phyloP scores from a whole-genome alignment of 2,888 invertebrate genomes.

The Leucoptera coffeella region DNA sequence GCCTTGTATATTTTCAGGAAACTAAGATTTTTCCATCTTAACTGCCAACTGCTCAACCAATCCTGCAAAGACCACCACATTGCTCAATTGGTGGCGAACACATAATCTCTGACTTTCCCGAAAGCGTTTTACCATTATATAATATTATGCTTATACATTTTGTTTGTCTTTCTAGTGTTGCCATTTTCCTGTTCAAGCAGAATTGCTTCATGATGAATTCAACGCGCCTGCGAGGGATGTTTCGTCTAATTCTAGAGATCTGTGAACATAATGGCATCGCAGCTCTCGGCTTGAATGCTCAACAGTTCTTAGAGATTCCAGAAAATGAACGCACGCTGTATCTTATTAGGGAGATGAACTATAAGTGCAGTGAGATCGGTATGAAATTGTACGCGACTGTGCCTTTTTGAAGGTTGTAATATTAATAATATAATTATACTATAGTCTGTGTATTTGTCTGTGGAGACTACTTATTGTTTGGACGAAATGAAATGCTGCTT shows the following conservation, averaged over 20 bases:
- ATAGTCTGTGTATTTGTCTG: too few relatives aligned
- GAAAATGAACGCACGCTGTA: slow-evolving; percentile 58
- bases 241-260: slow-evolving; percentile 44
- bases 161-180: slow-evolving; percentile 41
- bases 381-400: too few relatives aligned
- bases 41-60: too few relatives aligned
- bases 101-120: too few relatives aligned
- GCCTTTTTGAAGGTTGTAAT: too few relatives aligned
- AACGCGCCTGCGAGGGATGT: slow-evolving; percentile 43
- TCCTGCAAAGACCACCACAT: too few relatives aligned
- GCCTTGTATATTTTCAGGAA: too few relatives aligned
- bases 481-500: too few relatives aligned
- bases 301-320: slow-evolving; percentile 45
- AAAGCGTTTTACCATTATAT: too few relatives aligned
- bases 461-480: too few relatives aligned
- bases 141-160: slow-evolving; percentile 1
- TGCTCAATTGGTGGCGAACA: neutral
- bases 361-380: slow-evolving; percentile 42
- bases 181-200: slow-evolving; percentile 45
- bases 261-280: slow-evolving; percentile 51
- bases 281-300: slow-evolving; percentile 46
- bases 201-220: slow-evolving; percentile 56
- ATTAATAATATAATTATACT: too few relatives aligned
- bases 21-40: too few relatives aligned
- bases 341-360: slow-evolving; percentile 47